Percentiles rank a stretch among this genome's conserved stretches.
These are phyloP conservation scores for Dendrocincla fuliginosa DNA, from an alignment of 2,797 vertebrate genomes.

Conservation along the genomic window DNA sequence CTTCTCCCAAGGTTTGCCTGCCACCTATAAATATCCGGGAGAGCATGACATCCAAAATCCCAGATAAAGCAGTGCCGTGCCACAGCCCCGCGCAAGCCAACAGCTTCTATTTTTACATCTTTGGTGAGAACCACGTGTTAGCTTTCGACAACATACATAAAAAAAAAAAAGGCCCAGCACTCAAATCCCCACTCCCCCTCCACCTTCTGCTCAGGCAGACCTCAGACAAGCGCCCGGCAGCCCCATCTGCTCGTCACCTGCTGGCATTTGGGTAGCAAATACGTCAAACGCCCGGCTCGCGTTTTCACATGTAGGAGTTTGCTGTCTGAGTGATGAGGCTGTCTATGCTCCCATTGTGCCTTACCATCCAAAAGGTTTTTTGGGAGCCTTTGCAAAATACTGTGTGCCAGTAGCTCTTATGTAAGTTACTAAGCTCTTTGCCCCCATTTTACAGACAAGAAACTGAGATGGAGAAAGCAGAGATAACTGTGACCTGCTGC, in stretches of 20 bases:
- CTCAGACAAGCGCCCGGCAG: conserved; percentile 43
- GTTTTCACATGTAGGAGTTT: conserved; percentile 53
- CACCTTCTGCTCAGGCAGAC: conserved; percentile 62
- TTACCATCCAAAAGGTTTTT: conserved; percentile 26
- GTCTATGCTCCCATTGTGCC: conserved; percentile 45
- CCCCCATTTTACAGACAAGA: background rate
- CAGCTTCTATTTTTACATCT: conserved; percentile 72
- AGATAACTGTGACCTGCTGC: background rate
- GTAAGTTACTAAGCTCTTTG: background rate
- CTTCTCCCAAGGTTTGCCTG: conserved; percentile 17
- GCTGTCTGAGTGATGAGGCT: conserved; percentile 49
- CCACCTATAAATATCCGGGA: conserved; percentile 66
- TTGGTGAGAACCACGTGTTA: conserved; percentile 71
- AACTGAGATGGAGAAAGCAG: background rate
- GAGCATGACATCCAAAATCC: conserved; percentile 55
- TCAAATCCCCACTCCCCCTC: conserved; percentile 44
- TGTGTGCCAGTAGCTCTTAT: background rate
- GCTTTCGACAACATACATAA: conserved; percentile 44
- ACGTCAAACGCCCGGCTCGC: conserved; percentile 42
- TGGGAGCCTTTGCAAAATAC: background rate
- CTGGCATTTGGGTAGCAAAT: conserved; percentile 58
- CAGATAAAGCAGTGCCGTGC: conserved; percentile 28
- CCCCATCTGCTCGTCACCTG: conserved; percentile 73
- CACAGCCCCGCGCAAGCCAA: conserved; percentile 34
- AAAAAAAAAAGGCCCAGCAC: background rate